Evolutionary conservation across 2,888 invertebrate genomes (phyloP).

Genomic region (Drosophila leonis): DNA sequence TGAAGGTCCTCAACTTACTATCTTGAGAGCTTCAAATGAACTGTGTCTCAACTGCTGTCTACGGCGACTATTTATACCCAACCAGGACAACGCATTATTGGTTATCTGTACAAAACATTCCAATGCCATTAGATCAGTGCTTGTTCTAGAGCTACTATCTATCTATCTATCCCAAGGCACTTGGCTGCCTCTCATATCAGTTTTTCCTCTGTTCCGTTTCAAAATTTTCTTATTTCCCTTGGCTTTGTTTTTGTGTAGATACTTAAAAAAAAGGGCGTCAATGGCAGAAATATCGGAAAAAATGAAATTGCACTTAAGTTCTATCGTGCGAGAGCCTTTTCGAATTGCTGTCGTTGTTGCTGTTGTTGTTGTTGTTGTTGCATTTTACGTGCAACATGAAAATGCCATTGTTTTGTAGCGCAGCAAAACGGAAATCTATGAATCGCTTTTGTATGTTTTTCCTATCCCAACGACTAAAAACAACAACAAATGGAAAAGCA

Average conservation of each 20-base stretch:
- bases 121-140: conserved; percentile 50
- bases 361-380: conserved; percentile 22
- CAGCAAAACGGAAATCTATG: conserved; percentile 75
- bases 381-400: conserved; percentile 75
- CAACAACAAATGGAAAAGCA: conserved; percentile 1
- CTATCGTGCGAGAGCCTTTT: conserved; percentile 60
- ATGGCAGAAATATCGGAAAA: conserved; percentile 63
- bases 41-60: conserved; percentile 44
- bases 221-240: conserved; percentile 43
- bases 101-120: conserved; percentile 46
- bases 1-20: conserved; percentile 57
- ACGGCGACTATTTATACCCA: conserved; percentile 56
- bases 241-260: conserved; percentile 49
- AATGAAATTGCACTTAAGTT: conserved; percentile 73
- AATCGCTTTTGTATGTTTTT: conserved; percentile 66
- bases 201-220: conserved; percentile 1
- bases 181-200: conserved; percentile 20
- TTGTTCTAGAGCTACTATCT: conserved; percentile 21
- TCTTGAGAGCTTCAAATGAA: conserved; percentile 59
- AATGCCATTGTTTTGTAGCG: conserved; percentile 74
- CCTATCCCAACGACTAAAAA: conserved; percentile 21
- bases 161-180: conserved; percentile 39
- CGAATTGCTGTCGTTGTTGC: conserved; percentile 14
- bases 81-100: conserved; percentile 1
- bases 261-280: conserved; percentile 65